Conservation (phyloP, 2,797 vertebrate species). For the Thripadectes ignobilis region DNA sequence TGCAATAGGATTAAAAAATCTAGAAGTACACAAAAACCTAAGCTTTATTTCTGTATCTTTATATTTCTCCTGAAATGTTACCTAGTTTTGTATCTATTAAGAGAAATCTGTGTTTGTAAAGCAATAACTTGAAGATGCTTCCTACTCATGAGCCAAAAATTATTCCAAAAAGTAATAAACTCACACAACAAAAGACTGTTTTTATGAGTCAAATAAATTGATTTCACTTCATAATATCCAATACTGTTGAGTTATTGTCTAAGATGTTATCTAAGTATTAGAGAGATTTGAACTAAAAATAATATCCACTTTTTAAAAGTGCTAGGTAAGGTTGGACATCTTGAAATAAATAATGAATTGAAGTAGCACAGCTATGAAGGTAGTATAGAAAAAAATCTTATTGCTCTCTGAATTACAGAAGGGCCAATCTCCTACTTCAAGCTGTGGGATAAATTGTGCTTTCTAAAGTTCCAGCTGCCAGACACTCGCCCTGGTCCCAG, state of each 20-base stretch:
- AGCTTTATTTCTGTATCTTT: background rate
- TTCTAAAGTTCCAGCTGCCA: background rate
- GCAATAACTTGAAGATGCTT: background rate
- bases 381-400: background rate
- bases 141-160: background rate
- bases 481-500: rapidly evolving
- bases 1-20: background rate
- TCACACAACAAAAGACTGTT: background rate
- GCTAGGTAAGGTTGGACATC: background rate
- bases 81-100: background rate
- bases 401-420: background rate
- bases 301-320: background rate
- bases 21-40: background rate
- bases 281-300: background rate
- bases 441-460: background rate
- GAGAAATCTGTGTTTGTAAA: background rate
- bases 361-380: background rate
- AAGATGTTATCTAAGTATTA: background rate
- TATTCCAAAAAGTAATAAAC: background rate
- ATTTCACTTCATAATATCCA: background rate
- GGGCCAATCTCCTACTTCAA: background rate
- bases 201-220: background rate
- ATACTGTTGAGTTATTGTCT: background rate
- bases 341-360: background rate
- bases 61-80: background rate